A percentile compares a stretch with the other conserved stretches of the same genome.
phyloP scores from a whole-genome alignment of 2,888 invertebrate genomes.

The Drosophila quinaria region DNA sequence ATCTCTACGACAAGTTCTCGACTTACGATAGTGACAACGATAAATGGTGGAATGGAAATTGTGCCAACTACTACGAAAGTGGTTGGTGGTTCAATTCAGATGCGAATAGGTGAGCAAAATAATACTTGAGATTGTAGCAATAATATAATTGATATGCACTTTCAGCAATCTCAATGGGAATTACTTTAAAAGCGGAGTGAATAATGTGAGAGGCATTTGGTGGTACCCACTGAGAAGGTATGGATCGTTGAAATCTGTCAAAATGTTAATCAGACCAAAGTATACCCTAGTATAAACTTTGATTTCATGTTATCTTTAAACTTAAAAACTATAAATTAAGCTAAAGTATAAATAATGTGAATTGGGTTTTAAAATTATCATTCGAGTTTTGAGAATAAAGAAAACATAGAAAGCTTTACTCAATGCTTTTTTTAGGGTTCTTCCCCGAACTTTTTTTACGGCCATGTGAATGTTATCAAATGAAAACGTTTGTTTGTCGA shows the following conservation, averaged over 20 bases:
- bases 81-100: conserved; percentile 51
- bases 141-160: not conserved
- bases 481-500: not conserved
- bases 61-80: conserved; percentile 46
- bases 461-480: not conserved
- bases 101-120: conserved; percentile 38
- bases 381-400: not conserved
- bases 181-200: conserved; percentile 29
- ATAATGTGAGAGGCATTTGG: conserved; percentile 40
- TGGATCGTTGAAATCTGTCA: conserved; percentile 40
- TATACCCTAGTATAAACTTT: conserved; percentile 25
- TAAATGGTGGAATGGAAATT: conserved; percentile 39
- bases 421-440: not conserved
- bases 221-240: conserved; percentile 39
- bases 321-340: conserved; percentile 33
- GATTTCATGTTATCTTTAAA: conserved; percentile 1
- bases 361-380: not conserved
- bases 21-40: conserved; percentile 57
- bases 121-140: not conserved
- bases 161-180: conserved; percentile 51
- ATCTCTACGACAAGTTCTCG: conserved; percentile 44
- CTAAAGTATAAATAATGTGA: conserved; percentile 26
- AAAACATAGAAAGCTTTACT: not conserved
- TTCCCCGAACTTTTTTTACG: conserved; percentile 4
- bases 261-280: conserved; percentile 47